A percentile compares a stretch with the other conserved stretches of the same genome.
These are phyloP conservation scores for Festucalex cinctus DNA, from an alignment of 2,113 vertebrate genomes.

Conservation along the genomic window DNA sequence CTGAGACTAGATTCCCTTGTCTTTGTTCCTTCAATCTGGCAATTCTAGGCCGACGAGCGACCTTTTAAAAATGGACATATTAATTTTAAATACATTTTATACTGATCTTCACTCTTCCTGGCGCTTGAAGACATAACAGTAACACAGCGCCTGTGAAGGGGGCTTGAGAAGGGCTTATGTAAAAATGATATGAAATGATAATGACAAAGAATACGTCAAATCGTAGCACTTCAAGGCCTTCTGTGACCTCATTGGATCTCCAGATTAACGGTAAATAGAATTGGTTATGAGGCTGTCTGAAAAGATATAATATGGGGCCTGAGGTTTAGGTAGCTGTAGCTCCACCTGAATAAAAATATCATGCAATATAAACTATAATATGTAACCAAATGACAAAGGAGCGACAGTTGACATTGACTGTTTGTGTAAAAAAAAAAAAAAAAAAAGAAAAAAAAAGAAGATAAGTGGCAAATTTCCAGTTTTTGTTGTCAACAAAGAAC, in stretches of 20 bases:
- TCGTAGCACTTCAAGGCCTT: background rate
- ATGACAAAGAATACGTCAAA: background rate
- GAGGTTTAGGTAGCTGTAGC: too few relatives aligned
- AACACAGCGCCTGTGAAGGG: background rate
- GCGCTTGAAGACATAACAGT: background rate
- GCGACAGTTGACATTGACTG: background rate
- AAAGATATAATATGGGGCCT: background rate
- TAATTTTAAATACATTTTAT: background rate
- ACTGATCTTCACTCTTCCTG: background rate
- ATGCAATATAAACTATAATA: background rate
- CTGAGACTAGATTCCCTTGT: background rate
- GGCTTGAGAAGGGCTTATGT: background rate
- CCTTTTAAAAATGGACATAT: slow-evolving; percentile 1
- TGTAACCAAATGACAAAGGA: background rate
- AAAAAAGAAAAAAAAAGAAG: too few relatives aligned
- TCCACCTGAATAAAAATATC: too few relatives aligned
- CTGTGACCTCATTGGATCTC: background rate
- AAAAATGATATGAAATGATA: slow-evolving; percentile 1
- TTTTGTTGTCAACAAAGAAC: background rate
- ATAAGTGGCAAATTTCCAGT: background rate
- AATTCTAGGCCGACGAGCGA: background rate
- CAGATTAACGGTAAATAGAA: background rate
- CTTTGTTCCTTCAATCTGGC: background rate
- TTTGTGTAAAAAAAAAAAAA: background rate
- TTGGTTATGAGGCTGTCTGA: background rate